These are phyloP conservation scores for Laothoe populi DNA, from an alignment of 2,888 invertebrate genomes.

Conservation along the genomic window DNA sequence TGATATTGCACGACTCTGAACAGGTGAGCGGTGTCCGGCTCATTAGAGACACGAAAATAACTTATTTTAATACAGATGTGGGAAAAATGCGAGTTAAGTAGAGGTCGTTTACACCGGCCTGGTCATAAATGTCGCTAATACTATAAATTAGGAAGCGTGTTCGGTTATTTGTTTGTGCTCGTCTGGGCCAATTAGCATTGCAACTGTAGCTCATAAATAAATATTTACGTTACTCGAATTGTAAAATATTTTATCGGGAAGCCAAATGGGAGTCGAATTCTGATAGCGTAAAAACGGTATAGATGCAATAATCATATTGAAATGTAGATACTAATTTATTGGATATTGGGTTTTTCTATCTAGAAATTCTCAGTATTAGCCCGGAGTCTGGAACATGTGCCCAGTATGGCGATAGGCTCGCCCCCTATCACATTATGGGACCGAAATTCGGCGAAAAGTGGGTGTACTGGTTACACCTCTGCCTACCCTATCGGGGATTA, in stretches of 20 bases:
- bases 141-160: constrained; percentile 12
- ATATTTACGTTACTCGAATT: constrained; percentile 30
- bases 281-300: no score
- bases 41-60: not conserved
- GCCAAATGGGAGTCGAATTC: not conserved
- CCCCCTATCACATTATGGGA: no score
- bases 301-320: not conserved
- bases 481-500: no score
- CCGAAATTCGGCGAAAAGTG: no score
- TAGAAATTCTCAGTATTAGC: no score
- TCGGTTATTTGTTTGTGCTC: constrained; percentile 11
- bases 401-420: no score
- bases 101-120: constrained; percentile 34
- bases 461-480: no score
- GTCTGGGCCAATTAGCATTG: constrained; percentile 5
- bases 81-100: not conserved
- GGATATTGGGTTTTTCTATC: no score
- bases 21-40: constrained; percentile 62
- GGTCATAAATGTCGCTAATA: constrained; percentile 32
- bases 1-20: constrained; percentile 57
- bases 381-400: no score
- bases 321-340: no score
- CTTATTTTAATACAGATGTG: not conserved
- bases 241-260: constrained; percentile 2
- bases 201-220: constrained; percentile 30